phyloP scores from a whole-genome alignment of 2,113 vertebrate species.

The Hylia prasina region DNA sequence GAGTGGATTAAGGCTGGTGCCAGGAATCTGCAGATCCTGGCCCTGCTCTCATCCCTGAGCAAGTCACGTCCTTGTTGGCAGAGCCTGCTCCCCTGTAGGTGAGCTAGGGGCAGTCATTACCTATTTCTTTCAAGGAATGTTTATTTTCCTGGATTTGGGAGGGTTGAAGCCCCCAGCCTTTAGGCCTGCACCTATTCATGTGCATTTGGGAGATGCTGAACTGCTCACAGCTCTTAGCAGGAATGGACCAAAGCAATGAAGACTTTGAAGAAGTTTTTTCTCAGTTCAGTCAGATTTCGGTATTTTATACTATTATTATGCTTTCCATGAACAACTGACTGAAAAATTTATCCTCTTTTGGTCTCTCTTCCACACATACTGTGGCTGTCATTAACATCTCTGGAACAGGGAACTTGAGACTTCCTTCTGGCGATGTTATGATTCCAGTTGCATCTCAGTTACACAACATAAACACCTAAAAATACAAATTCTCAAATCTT shows the following conservation, averaged over 20 bases:
- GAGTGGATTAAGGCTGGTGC: not conserved
- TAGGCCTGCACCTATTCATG: not conserved
- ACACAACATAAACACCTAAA: conserved; percentile 8
- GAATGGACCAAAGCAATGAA: not conserved
- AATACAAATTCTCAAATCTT: not conserved
- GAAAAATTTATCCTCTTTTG: not conserved
- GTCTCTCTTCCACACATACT: not conserved
- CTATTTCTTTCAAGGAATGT: not conserved
- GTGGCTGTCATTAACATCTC: not conserved
- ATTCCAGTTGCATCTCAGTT: conserved; percentile 16
- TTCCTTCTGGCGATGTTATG: not conserved
- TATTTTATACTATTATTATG: not conserved
- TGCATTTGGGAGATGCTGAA: not conserved
- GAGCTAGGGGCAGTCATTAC: not conserved
- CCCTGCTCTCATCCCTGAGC: not conserved
- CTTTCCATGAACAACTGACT: not conserved
- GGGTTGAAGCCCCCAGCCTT: not conserved
- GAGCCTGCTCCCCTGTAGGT: not conserved
- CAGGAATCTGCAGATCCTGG: not conserved
- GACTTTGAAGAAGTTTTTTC: not conserved
- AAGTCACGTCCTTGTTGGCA: not conserved
- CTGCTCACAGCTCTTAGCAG: not conserved
- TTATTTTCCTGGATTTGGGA: not conserved
- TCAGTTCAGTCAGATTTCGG: not conserved
- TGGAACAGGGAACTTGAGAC: not conserved